These are phyloP conservation scores for Megalurothrips usitatus DNA, from an alignment of 2,888 invertebrate species.

Conservation along the genomic window DNA sequence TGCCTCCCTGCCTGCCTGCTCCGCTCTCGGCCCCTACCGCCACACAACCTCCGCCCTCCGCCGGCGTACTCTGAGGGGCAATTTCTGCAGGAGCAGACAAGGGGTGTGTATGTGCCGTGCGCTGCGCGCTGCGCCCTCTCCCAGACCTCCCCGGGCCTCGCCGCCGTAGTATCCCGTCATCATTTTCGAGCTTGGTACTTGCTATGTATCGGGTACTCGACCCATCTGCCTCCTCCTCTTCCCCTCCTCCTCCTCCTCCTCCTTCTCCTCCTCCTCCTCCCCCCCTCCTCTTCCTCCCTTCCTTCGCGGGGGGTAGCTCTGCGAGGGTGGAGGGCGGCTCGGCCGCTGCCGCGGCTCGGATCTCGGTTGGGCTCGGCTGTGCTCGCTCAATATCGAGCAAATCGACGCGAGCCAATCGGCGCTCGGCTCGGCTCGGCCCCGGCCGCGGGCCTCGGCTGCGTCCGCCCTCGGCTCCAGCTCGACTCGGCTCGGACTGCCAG, in stretches of 20 bases:
- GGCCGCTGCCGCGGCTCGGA: not conserved
- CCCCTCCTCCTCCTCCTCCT: not conserved
- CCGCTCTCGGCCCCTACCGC: not conserved
- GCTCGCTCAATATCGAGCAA: conserved; percentile 23
- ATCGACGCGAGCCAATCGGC: not conserved
- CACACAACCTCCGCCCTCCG: not conserved
- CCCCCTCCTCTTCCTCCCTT: not conserved
- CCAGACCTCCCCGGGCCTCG: not conserved
- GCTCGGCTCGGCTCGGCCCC: not conserved
- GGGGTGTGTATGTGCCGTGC: no score
- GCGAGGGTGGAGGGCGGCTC: not conserved
- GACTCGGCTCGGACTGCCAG: not conserved
- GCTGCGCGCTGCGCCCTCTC: no score
- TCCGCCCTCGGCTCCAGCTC: not conserved
- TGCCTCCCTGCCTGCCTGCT: not conserved
- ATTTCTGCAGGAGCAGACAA: no score
- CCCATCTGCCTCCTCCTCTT: not conserved
- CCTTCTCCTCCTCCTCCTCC: no score
- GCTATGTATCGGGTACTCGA: no score
- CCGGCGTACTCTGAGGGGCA: not conserved
- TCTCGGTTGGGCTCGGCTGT: not conserved
- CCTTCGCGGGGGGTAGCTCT: not conserved
- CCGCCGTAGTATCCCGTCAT: no score
- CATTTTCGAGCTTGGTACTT: no score
- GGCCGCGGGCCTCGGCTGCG: not conserved